Evolutionary conservation across 2,113 vertebrate genomes (phyloP), one percentile per base, ranked within the genome.

Genomic region (Hyla sarda): DNA sequence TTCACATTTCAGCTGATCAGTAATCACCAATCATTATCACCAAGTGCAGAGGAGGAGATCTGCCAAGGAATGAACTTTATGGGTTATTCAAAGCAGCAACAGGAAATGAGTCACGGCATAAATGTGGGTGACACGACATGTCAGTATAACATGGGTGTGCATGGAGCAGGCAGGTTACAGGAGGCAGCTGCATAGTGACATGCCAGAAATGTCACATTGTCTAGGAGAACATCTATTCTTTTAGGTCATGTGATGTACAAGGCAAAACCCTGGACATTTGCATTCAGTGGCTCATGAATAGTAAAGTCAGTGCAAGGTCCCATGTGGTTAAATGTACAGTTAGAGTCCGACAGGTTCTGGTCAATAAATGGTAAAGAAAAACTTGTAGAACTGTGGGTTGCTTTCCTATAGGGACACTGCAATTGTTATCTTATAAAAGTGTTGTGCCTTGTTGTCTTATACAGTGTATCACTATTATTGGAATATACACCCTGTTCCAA

Each of bases 101-200:
- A 83, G 82, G 82, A 83, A 73, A 83, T 83, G 82, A 83, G 30
- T 83, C 82, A 83, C 4, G n/a, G 34, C n/a, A 58, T 45, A 74
- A 83, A 73, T 54, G 50, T 17, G 50, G 47, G 50, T 34, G 82
- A 58, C 16, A 50, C 23, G 13, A 30, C n/a, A 41, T 56, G 32
- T 72, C 0, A 25, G 30, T 25, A 72, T 34, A 69, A 69, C 47
- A 5, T 34, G 50, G 82, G 82, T 83, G 82, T 74, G 82, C 32
- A 50, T 9, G 5, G 58, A 69, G 1, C 11, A 17, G 62, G 50
- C 82, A 73, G 45, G 67, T 71, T 71, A 30, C 10, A 82, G 81
- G 60, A 65, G 60, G 60, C 60, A 30, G 60, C 60, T 67, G 28
- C 62, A 32, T 0, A 67, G 60, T 28, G 25, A 28, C n/a, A 28